Base-by-base conservation (phyloP, 2,888 invertebrate genomes). In the Nephrotoma guestfalica region DNA sequence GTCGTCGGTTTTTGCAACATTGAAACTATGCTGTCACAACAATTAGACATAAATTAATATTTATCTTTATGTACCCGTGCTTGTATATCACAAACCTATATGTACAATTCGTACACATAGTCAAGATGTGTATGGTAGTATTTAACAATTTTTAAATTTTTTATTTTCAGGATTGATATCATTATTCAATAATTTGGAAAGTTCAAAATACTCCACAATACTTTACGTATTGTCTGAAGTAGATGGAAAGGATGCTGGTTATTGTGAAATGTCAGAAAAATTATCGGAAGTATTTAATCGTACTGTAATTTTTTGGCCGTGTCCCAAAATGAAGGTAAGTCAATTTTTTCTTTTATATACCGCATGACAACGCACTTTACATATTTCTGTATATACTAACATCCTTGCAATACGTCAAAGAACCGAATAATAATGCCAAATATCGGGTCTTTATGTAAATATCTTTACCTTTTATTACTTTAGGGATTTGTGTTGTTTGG, bases 271-370 rank as follows among this genome's bases (percentile, higher is more conserved):
- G 88, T 89, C 89, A 86, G 90, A 91, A 87, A 89, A 90, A 88
- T 89, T 92, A 87, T 89, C 90, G 86, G 89, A 88, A 87, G 90
- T 90, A 88, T 91, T 90, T 88, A 91, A 91, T 88, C 91, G 91
- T 88, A 91, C 90, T 87, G 89, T 91, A 85, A 89, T 91, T 51
- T 89, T 91, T 85, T 91, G 91, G 91, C 91, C 91, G 86, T 91
- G 91, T 89, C 90, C 91, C 47, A 89, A 89, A 87, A 91, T 91
- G 90, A 91, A 90, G 89, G 91, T 91, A 88, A 91, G 91, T 90
- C 13, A 47, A 30, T 11, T 45, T 45, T 42, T 47, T 47, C 3
- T 47, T n/a, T 41, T 13, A 47, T 47, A 13, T 47, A 30, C 3
- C n/a, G n/a, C 30, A 30, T 30, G 2, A 30, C 30, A 30, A 30